Conservation (phyloP, 2,113 vertebrate genomes). For the Ploceus nigricollis region DNA sequence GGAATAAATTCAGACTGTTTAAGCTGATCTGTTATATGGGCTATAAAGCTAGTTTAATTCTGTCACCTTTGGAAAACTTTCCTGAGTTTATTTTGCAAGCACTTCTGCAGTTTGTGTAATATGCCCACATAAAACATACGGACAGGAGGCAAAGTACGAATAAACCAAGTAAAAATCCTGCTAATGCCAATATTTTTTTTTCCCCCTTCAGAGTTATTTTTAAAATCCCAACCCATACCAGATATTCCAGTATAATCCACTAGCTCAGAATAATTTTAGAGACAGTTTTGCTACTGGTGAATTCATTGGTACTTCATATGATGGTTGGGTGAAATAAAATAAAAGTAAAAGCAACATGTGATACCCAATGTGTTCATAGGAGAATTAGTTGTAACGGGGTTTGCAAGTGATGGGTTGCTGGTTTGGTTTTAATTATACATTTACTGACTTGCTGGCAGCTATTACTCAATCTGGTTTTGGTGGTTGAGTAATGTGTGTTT, state of each 20-base stretch:
- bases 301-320: neutral
- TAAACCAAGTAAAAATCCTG: neutral
- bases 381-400: neutral
- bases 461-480: neutral
- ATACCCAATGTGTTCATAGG: neutral
- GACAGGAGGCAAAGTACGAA: neutral
- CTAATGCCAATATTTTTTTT: neutral
- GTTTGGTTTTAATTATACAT: slow-evolving; percentile 15
- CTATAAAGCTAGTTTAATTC: neutral
- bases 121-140: neutral
- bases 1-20: neutral
- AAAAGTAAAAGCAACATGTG: neutral
- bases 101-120: neutral
- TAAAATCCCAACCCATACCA: neutral
- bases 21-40: neutral
- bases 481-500: neutral
- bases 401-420: neutral
- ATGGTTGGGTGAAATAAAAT: neutral
- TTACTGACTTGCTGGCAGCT: neutral
- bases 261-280: neutral
- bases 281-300: neutral
- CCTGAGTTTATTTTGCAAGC: neutral
- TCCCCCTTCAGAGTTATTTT: neutral
- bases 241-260: neutral
- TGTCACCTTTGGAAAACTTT: neutral